phyloP scores from a whole-genome alignment of 2,797 vertebrate species.

The Heteromormyrus szaboi region DNA sequence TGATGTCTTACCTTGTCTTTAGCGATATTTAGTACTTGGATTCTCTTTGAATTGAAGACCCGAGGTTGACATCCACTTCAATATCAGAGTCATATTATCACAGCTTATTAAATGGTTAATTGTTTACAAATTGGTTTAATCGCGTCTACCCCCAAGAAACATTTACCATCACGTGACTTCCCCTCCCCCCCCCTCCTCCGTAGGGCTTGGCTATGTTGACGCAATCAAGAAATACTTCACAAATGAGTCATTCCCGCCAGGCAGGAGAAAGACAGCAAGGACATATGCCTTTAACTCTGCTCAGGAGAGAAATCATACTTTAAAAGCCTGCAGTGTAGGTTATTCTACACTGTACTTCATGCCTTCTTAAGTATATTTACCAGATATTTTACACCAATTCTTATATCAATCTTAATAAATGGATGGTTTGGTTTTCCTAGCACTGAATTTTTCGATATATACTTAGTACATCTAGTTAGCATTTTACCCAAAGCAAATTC shows the following conservation, averaged over 20 bases:
- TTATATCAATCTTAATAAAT: not conserved
- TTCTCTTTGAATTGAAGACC: not conserved
- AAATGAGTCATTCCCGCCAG: not conserved
- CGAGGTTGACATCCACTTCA: not conserved
- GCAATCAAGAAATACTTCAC: not conserved
- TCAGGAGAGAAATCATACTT: not conserved
- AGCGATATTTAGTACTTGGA: not conserved
- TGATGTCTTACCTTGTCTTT: not conserved
- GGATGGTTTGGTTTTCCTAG: not conserved
- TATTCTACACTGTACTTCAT: not conserved
- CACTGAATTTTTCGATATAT: not conserved
- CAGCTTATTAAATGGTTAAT: not conserved
- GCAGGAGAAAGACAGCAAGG: not conserved
- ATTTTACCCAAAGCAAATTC: not conserved
- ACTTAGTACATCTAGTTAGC: not conserved
- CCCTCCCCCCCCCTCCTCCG: not conserved
- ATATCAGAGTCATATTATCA: not conserved
- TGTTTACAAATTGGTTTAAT: not conserved
- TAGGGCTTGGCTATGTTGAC: not conserved
- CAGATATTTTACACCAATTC: not conserved
- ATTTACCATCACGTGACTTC: not conserved
- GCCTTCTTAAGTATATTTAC: not conserved
- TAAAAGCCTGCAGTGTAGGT: not conserved
- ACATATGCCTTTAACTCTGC: not conserved
- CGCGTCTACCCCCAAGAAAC: not conserved